phyloP scores from a whole-genome alignment of 2,797 vertebrate species.

The Gobionotothen gibberifrons region DNA sequence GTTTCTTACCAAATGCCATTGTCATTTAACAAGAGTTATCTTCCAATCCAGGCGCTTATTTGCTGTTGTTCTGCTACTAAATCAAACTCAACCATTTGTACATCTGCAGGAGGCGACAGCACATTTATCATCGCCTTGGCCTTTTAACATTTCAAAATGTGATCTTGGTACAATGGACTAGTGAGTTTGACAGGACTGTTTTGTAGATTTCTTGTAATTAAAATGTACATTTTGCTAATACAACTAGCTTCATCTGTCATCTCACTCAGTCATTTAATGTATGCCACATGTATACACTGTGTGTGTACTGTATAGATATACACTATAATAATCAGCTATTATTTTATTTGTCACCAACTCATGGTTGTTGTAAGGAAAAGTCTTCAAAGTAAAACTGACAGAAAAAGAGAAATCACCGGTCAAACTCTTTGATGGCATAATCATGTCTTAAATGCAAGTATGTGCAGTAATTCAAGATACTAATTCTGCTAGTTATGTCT shows the following conservation, averaged over 20 bases:
- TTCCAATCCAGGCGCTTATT: constrained; percentile 7
- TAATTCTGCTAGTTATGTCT: constrained; percentile 13
- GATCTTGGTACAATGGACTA: background rate
- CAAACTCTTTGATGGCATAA: background rate
- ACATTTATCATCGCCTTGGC: background rate
- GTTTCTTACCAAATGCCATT: constrained; percentile 3
- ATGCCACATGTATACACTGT: constrained; percentile 3
- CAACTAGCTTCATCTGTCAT: background rate
- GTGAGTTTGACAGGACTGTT: background rate
- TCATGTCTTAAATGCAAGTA: background rate
- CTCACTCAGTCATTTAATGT: background rate
- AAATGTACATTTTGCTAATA: background rate
- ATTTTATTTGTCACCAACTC: background rate
- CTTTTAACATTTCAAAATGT: background rate
- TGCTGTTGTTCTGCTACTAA: constrained; percentile 16
- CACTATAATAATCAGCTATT: background rate
- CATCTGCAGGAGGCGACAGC: background rate
- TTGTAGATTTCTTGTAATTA: background rate
- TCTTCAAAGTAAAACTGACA: background rate
- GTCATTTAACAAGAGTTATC: constrained; percentile 9
- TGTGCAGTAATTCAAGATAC: constrained; percentile 1
- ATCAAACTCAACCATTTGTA: constrained; percentile 21
- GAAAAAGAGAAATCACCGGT: background rate
- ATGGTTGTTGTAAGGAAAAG: background rate
- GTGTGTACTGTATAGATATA: background rate